Conservation (phyloP, 2,113 vertebrate genomes). For the Corythornis cristatus region DNA sequence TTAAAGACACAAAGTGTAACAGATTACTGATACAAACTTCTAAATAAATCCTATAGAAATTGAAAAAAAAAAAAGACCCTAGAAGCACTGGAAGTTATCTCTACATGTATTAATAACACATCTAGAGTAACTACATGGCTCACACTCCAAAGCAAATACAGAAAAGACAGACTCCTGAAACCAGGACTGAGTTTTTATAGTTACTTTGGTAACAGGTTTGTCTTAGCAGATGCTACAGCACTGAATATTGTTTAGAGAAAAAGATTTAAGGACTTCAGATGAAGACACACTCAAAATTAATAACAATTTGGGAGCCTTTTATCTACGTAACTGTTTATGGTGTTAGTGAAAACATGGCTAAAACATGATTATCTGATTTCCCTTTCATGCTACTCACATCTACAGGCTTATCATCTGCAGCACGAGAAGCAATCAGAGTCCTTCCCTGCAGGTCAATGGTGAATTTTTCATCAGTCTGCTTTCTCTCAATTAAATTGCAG, state of each 20-base stretch:
- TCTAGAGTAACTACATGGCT: neutral
- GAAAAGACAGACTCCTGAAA: neutral
- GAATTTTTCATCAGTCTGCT: constrained; percentile 79
- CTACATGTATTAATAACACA: neutral
- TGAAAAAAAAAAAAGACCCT: neutral
- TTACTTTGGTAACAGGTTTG: neutral
- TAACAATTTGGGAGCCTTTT: neutral
- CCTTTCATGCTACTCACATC: constrained; percentile 83
- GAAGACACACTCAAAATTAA: neutral
- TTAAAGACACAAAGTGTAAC: neutral
- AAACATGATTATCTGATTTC: neutral
- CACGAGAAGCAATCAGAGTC: constrained; percentile 84
- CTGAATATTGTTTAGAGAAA: neutral
- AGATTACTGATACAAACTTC: neutral
- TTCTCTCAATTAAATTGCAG: constrained; percentile 89
- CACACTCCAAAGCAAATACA: neutral
- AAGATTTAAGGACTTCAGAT: neutral
- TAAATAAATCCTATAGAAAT: neutral
- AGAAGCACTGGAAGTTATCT: neutral
- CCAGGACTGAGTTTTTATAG: neutral
- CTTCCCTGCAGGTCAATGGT: constrained; percentile 80
- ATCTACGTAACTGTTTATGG: neutral
- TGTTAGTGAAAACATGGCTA: neutral
- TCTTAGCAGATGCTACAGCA: neutral
- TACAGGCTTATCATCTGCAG: constrained; percentile 89